Evolutionary conservation across 2,113 vertebrate genomes (phyloP).

Genomic region (Spheniscus mendiculus): DNA sequence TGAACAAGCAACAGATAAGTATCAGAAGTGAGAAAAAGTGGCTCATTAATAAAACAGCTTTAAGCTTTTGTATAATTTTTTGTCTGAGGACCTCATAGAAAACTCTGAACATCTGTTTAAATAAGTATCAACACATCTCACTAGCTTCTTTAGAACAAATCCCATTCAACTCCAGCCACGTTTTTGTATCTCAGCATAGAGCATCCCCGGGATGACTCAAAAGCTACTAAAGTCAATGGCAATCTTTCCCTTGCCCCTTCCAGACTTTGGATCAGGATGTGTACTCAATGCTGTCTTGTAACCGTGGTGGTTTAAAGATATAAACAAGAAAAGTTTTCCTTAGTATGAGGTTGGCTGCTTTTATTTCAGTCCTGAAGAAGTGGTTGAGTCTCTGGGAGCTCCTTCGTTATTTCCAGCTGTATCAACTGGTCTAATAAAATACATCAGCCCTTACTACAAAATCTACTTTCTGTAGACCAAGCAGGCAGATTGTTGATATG

Average conservation of each 20-base stretch:
- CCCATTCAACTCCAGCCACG: fast-evolving
- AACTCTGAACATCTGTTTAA: not conserved
- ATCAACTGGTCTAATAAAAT: not conserved
- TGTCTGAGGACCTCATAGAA: not conserved
- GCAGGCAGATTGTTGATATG: not conserved
- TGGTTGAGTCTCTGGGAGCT: not conserved
- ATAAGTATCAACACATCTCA: not conserved
- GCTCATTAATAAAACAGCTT: not conserved
- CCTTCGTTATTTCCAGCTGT: not conserved
- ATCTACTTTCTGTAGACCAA: not conserved
- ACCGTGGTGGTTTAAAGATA: not conserved
- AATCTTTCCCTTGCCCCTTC: not conserved
- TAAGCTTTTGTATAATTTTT: not conserved
- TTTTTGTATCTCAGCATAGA: not conserved
- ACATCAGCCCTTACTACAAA: not conserved
- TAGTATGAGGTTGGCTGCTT: not conserved
- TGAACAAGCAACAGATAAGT: not conserved
- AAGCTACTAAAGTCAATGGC: not conserved
- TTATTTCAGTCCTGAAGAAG: not conserved
- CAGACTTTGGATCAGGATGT: not conserved
- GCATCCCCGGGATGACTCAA: not conserved
- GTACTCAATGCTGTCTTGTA: not conserved
- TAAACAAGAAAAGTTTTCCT: not conserved
- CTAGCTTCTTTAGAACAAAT: not conserved
- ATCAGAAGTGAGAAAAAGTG: not conserved